Base-by-base conservation (phyloP, 1,140 invertebrate species). In the Mizuhopecten yessoensis region DNA sequence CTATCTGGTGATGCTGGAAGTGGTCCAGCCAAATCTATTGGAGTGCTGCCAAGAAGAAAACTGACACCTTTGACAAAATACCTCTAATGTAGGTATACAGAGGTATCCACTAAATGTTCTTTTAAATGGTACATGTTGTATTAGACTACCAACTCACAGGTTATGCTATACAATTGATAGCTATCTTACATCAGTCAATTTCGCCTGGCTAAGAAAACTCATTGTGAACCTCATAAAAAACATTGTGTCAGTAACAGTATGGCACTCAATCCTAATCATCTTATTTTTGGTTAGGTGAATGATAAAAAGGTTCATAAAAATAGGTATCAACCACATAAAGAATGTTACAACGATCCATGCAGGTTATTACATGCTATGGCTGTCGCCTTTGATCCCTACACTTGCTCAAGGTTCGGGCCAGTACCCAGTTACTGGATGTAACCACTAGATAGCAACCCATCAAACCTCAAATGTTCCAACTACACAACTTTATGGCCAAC, bases 41-140 rank as follows among this genome's bases (percentile, higher is more conserved):
- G n/a, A n/a, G 5, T 5, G 57, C 57, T 29, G 57, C 57, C 57
- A 75, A 75, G 5, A 75, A n/a, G 5, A 17, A 75, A 75, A n/a
- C 57, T n/a, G 57, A 75, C 57, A 75, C 57, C 57, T 75, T 75
- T 75, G 57, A 75, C 57, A 75, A 75, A 75, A 75, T 75, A 75
- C 57, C 57, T 75, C n/a, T 75, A 75, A 75, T 75, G n/a, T 75
- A 75, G n/a, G 57, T n/a, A 75, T 45, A 75, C 5, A 75, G 57
- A 75, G 57, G 57, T 75, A 75, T 75, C 29, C 57, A 75, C 57
- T 75, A 75, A 75, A 75, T 29, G 57, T 75, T 23, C 57, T 75
- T 75, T 75, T 29, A 75, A 75, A 75, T 29, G 57, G n/a, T n/a
- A 75, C 23, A 75, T 17, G 7, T 29, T 75, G 57, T 75, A 75